Conservation (phyloP, 2,888 invertebrate genomes). For the Selenia dentaria region DNA sequence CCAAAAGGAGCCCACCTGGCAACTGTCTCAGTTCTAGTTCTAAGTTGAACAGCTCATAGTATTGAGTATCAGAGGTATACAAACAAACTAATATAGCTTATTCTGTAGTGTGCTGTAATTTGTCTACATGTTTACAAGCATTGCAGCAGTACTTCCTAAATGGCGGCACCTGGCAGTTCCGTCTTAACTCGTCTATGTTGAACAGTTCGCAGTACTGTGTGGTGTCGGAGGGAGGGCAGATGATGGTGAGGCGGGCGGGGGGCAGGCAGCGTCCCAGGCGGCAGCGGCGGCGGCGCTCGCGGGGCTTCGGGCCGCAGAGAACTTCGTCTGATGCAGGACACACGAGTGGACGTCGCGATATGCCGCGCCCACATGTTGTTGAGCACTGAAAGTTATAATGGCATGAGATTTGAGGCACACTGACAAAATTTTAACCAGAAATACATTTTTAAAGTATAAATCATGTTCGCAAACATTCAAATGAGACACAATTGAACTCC, state of each 20-base stretch:
- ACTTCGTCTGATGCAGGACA: constrained; percentile 79
- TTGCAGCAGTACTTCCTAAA: constrained; percentile 86
- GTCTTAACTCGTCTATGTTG: constrained; percentile 59
- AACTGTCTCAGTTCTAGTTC: no score
- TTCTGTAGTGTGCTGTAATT: constrained; percentile 6
- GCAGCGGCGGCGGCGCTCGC: constrained; percentile 80
- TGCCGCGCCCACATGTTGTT: constrained; percentile 84
- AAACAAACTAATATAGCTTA: no score
- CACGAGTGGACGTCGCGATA: constrained; percentile 78
- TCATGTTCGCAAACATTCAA: no score
- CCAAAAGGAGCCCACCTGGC: no score
- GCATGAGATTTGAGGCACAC: no score
- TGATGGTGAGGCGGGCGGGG: constrained; percentile 37
- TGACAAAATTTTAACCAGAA: no score
- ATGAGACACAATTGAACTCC: no score
- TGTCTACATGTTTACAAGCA: constrained; percentile 64
- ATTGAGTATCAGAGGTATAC: no score
- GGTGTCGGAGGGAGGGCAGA: constrained; percentile 61
- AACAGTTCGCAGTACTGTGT: constrained; percentile 79
- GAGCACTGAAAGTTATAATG: constrained; percentile 84
- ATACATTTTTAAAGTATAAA: no score
- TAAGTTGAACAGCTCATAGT: no score
- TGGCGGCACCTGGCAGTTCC: constrained; percentile 83
- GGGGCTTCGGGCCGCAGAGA: constrained; percentile 82
- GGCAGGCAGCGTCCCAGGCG: constrained; percentile 62